Conservation (phyloP, 2,113 vertebrate species). For the Erythrolamprus reginae region DNA sequence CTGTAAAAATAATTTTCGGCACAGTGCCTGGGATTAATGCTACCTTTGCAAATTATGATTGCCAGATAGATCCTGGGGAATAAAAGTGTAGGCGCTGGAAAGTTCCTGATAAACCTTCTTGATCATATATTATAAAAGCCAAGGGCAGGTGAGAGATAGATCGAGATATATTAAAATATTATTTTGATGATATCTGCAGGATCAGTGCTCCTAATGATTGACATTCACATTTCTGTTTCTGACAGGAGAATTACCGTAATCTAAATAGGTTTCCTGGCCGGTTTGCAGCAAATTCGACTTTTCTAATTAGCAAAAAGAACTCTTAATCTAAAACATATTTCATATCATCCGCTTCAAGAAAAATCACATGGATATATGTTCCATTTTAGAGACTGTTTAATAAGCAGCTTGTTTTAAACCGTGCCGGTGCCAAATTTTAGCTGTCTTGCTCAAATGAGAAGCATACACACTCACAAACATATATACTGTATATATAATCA, state of each 20-base stretch:
- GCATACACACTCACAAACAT: not conserved
- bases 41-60: not conserved
- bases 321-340: not conserved
- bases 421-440: not conserved
- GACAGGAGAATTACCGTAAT: not conserved
- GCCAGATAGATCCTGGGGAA: not conserved
- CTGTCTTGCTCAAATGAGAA: not conserved
- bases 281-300: not conserved
- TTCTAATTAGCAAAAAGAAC: not conserved
- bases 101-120: not conserved
- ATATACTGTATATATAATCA: not conserved
- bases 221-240: not conserved
- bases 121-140: not conserved
- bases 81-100: not conserved
- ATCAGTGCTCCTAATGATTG: not conserved
- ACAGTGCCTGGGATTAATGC: not conserved
- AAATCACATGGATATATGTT: not conserved
- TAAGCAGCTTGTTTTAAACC: not conserved
- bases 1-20: not conserved
- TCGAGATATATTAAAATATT: not conserved
- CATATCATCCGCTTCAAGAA: not conserved
- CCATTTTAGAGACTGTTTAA: not conserved
- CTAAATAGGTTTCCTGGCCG: not conserved
- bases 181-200: not conserved
- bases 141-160: not conserved